Evolutionary conservation across 2,113 vertebrate species (phyloP), one percentile per base, ranked within the genome.

Genomic region (Hippocampus comes): DNA sequence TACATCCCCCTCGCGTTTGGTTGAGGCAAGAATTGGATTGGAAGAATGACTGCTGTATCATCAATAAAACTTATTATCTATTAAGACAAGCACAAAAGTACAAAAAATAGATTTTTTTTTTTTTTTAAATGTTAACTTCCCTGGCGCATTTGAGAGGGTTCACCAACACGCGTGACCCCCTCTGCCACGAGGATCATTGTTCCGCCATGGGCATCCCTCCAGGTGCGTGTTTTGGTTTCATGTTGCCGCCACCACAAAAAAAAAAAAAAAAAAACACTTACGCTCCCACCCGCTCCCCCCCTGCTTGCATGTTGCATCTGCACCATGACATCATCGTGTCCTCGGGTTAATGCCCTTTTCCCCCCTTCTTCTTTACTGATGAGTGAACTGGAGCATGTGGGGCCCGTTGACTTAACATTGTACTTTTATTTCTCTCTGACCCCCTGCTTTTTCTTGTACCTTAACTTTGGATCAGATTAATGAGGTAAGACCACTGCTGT

Each of bases 401-500:
- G 87, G 67, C 87, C 34, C 87, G 78, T 90, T 90, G 78, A 87
- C 90, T 92, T 87, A 56, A 91, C 84, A 71, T 82, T 87, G 82
- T 90, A 82, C 85, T 85, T 38, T 85, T 92, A 86, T 93, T 84
- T 93, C 91, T 93, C 84, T 90, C 86, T 86, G 89, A 93, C 85
- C 87, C 91, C 5, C 86, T 91, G 88, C 90, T 91, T 89, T 90
- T 91, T 89, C 84, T 89, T 92, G 79, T 92, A 88, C 88, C 70
- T 90, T 93, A 85, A 90, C 91, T 91, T 82, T 92, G 92, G 92
- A 92, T 89, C 91, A 94, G 93, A 94, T 94, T 82, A 93, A 94
- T 70, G 91, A 93, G 93, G 93, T 94, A 94, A 94, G 92, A 78
- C 63, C 61, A 82, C 75, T 90, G 90, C 91, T 89, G 77, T 89